phyloP scores from a whole-genome alignment of 2,888 invertebrate genomes.

The Habroteleia sp. region DNA sequence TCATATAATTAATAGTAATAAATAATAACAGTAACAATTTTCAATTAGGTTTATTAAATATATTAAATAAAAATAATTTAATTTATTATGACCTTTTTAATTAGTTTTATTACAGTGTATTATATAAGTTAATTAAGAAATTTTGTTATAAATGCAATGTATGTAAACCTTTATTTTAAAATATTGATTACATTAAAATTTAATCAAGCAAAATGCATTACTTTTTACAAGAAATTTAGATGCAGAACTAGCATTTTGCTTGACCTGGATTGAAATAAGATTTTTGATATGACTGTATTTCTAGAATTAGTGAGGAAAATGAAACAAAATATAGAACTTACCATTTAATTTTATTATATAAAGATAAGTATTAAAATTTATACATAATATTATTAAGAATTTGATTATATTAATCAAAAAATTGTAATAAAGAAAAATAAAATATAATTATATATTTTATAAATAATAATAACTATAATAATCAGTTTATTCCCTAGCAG shows the following conservation, averaged over 20 bases:
- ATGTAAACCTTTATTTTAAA: neutral
- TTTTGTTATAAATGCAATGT: no score
- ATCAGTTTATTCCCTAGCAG: no score
- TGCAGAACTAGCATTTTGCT: slow-evolving; percentile 10
- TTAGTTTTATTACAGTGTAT: neutral
- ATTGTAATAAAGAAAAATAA: no score
- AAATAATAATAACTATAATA: no score
- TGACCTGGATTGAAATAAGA: slow-evolving; percentile 17
- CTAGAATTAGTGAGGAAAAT: slow-evolving; percentile 4
- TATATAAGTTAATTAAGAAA: no score
- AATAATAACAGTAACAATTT: no score
- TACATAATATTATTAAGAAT: no score
- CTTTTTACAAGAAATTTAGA: slow-evolving; percentile 12
- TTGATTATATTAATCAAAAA: no score
- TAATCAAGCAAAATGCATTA: slow-evolving; percentile 18
- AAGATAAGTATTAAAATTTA: neutral
- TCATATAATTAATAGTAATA: no score
- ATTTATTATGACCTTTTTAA: neutral
- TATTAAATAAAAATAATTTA: no score
- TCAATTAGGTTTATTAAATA: no score
- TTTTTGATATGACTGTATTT: slow-evolving; percentile 11
- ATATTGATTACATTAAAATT: neutral
- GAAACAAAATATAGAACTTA: neutral
- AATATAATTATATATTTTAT: no score
- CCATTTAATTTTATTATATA: slow-evolving; percentile 4